phyloP scores from a whole-genome alignment of 2,113 vertebrate genomes.

The Mustela nigripes region DNA sequence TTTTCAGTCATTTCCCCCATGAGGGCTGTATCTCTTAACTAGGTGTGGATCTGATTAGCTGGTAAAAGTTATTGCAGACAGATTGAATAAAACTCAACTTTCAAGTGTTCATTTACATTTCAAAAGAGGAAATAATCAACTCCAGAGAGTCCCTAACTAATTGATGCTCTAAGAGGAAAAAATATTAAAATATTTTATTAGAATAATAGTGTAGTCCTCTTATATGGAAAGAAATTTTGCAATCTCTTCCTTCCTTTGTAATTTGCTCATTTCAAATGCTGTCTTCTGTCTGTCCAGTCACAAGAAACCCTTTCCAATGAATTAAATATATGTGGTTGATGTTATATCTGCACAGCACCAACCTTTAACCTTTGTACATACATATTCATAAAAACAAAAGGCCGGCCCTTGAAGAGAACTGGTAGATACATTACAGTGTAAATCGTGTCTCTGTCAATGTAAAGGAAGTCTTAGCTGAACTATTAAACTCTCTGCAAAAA shows the following conservation, averaged over 20 bases:
- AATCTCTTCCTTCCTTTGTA: background rate
- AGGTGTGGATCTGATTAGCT: constrained; percentile 68
- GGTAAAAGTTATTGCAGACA: constrained; percentile 50
- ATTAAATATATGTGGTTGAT: background rate
- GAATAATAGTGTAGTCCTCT: background rate
- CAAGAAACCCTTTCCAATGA: background rate
- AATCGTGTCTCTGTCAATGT: background rate
- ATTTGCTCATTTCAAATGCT: constrained; percentile 40
- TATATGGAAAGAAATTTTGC: constrained; percentile 14
- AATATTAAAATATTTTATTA: constrained; percentile 75
- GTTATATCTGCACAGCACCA: background rate
- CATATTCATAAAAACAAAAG: background rate
- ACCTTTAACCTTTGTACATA: background rate
- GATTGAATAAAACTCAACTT: constrained; percentile 62
- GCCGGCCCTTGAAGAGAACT: background rate
- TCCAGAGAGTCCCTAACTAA: constrained; percentile 66
- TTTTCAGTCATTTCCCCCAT: background rate
- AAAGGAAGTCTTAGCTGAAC: background rate
- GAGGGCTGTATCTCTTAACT: background rate
- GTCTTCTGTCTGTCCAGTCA: background rate
- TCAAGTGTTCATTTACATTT: constrained; percentile 79
- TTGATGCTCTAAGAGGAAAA: constrained; percentile 58
- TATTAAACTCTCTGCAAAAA: background rate
- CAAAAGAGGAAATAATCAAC: constrained; percentile 73
- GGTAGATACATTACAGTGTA: background rate